Conservation (phyloP, 2,797 vertebrate genomes). For the Myotis daubentonii region DNA sequence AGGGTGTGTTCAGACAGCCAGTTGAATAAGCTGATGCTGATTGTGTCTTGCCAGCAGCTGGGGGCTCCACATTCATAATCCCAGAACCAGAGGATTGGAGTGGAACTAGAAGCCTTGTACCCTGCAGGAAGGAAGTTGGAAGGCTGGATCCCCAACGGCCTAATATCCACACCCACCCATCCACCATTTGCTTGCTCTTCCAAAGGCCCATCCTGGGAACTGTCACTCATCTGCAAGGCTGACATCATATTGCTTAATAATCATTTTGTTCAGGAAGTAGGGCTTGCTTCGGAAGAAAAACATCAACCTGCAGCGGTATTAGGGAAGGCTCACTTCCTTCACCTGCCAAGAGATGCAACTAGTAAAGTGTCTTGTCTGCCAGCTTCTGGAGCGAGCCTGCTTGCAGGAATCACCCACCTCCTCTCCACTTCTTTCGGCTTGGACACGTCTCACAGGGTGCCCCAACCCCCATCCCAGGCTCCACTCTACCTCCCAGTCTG, state of each 20-base stretch:
- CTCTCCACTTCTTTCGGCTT: neutral
- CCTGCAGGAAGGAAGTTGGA: too few relatives aligned
- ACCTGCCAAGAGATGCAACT: neutral
- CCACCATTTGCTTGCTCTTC: neutral
- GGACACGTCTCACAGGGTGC: rapidly evolving
- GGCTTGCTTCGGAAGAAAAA: neutral
- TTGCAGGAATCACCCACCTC: neutral
- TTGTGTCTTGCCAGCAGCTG: too few relatives aligned
- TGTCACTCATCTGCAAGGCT: neutral
- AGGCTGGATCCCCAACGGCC: too few relatives aligned
- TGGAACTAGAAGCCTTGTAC: neutral
- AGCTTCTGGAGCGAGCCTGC: neutral
- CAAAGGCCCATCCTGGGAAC: neutral
- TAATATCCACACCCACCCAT: too few relatives aligned
- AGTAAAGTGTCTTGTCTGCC: neutral
- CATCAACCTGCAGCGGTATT: neutral
- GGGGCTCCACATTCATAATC: too few relatives aligned
- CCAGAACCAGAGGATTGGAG: too few relatives aligned
- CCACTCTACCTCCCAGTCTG: too few relatives aligned
- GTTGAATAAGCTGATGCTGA: too few relatives aligned
- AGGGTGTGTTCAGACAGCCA: neutral
- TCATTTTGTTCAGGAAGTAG: neutral
- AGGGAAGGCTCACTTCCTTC: neutral
- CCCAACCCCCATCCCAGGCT: too few relatives aligned
- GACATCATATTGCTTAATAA: neutral